phyloP scores from a whole-genome alignment of 2,888 invertebrate species.

The Amblyjoppa fuscipennis region DNA sequence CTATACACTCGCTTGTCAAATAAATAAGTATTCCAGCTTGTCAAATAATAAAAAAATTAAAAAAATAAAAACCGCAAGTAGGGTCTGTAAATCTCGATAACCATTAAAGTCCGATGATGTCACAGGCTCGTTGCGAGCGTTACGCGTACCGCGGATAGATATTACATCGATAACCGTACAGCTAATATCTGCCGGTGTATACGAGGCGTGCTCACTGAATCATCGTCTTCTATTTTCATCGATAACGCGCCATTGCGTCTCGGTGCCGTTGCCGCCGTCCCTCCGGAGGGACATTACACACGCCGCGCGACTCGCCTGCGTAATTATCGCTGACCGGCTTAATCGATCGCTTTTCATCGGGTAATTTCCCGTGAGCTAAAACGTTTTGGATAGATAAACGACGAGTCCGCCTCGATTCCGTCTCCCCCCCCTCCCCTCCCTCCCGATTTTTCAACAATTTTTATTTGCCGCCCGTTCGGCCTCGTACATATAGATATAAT shows the following conservation, averaged over 20 bases:
- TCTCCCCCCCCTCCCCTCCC: conserved; percentile 22
- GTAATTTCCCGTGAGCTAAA: conserved; percentile 57
- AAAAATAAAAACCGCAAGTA: conserved; percentile 48
- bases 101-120: conserved; percentile 63
- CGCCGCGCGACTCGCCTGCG: conserved; percentile 20
- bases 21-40: conserved; percentile 21
- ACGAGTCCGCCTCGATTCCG: conserved; percentile 9
- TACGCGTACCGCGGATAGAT: conserved; percentile 52
- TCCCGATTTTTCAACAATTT: conserved; percentile 30
- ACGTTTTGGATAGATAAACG: conserved; percentile 54
- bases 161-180: conserved; percentile 41
- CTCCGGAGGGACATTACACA: conserved; percentile 1
- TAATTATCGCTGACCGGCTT: conserved; percentile 48
- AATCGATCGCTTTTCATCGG: conserved; percentile 68
- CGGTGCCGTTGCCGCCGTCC: conserved; percentile 33
- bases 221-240: conserved; percentile 64
- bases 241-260: conserved; percentile 61
- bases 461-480: neutral
- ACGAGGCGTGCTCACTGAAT: conserved; percentile 39
- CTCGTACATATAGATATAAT: neutral
- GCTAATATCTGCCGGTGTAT: neutral
- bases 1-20: neutral
- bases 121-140: conserved; percentile 54
- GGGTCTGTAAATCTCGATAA: conserved; percentile 64
- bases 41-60: conserved; percentile 42